Base-by-base conservation (phyloP, 2,888 invertebrate genomes). In the Halictus quadricinctus region DNA sequence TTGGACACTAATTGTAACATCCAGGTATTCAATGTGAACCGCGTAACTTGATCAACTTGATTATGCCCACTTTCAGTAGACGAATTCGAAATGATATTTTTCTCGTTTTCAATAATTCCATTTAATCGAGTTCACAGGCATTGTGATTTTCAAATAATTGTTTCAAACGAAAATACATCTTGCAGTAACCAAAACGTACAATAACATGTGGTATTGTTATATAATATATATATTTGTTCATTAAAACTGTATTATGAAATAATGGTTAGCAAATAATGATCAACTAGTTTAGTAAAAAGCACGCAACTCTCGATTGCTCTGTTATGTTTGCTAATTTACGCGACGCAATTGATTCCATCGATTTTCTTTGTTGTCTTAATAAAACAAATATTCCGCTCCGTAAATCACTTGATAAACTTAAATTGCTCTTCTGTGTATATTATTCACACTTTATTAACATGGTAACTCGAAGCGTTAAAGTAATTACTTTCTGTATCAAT, bases 1-100 rank as follows among this genome's bases (percentile, higher is more conserved):
- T 70, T 70, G 70, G 70, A 70, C 43, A 70, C n/a, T 70, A 70
- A 70, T 70, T 70, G 70, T 70, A 70, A 43, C 70, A 25, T 43
- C 43, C 70, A n/a, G 70, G 43, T 70, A 70, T 70, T 43, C 70
- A 41, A 43, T 70, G 13, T 13, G 70, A 70, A 43, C 43, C 70
- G 41, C 43, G 70, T 70, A 70, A 70, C 43, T 43, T 43, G 70
- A 43, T 70, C 43, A n/a, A n/a, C 70, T 70, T 43, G 21, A 43
- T 70, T 43, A 70, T 43, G 6, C 7, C 12, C 13, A n/a, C 12
- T 70, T 21, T 43, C 41, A 25, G 12, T 13, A n/a, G 70, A 70
- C 0, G 6, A n/a, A 43, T n/a, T 43, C 41, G 15, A 41, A 41
- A 10, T n/a, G 5, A n/a, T n/a, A 43, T 43, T 43, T 70, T 70